These are phyloP conservation scores for Belgica antarctica DNA, from an alignment of 2,888 invertebrate genomes.

Conservation along the genomic window DNA sequence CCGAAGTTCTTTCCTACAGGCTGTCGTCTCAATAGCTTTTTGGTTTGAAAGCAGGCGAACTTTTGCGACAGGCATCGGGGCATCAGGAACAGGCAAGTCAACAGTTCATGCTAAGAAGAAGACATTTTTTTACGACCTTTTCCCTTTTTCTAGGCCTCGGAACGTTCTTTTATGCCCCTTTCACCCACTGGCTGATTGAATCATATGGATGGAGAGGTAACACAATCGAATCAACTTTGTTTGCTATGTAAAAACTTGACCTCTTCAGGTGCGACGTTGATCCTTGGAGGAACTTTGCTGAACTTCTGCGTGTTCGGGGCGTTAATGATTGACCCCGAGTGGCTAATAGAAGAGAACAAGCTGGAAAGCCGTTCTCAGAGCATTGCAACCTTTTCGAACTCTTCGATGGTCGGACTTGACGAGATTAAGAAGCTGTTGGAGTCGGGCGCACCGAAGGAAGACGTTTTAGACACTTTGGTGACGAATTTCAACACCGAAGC, in stretches of 20 bases:
- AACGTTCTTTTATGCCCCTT: slow-evolving; percentile 82
- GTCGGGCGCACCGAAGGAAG: slow-evolving; percentile 59
- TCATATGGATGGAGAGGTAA: slow-evolving; percentile 84
- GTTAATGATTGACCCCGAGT: slow-evolving; percentile 84
- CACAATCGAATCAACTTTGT: too few relatives aligned
- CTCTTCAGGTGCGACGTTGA: slow-evolving; percentile 67
- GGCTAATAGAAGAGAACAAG: slow-evolving; percentile 62
- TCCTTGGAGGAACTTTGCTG: slow-evolving; percentile 79
- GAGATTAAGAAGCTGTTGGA: slow-evolving; percentile 67
- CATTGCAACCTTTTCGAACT: slow-evolving; percentile 55
- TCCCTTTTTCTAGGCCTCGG: too few relatives aligned
- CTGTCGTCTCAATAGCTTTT: slow-evolving; percentile 86
- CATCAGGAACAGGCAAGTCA: slow-evolving; percentile 86
- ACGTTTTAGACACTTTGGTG: slow-evolving; percentile 53
- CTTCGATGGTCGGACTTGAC: slow-evolving; percentile 52
- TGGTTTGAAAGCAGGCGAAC: slow-evolving; percentile 88
- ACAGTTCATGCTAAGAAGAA: too few relatives aligned
- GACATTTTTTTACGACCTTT: too few relatives aligned
- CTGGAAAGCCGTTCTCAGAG: slow-evolving; percentile 55
- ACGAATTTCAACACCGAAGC: slow-evolving; percentile 55
- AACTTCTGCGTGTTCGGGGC: slow-evolving; percentile 83
- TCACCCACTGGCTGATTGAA: slow-evolving; percentile 74
- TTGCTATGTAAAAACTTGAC: too few relatives aligned
- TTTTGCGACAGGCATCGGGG: slow-evolving; percentile 81
- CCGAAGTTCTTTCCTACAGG: too few relatives aligned